Conservation (phyloP, 2,113 vertebrate genomes). For the Sialia sialis region DNA sequence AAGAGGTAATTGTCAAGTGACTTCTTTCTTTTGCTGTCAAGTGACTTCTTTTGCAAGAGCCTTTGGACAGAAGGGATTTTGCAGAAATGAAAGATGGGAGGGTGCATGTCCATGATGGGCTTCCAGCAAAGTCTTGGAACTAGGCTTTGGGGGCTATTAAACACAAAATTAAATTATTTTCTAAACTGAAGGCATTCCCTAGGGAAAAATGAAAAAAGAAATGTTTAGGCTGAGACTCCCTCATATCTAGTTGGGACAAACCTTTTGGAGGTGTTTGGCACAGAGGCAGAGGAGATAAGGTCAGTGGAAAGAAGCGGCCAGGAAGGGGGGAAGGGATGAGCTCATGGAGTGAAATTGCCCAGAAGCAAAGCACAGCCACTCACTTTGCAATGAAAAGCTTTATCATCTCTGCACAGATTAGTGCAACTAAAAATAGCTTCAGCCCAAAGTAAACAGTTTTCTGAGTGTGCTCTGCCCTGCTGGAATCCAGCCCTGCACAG, state of each 20-base stretch:
- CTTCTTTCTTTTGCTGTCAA: neutral
- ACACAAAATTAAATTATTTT: neutral
- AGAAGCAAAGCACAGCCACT: slow-evolving; percentile 57
- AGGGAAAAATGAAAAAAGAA: neutral
- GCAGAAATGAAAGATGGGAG: neutral
- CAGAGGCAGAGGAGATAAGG: slow-evolving; percentile 35
- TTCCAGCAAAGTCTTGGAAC: neutral
- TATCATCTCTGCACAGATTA: slow-evolving; percentile 74
- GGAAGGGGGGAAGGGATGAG: slow-evolving; percentile 5
- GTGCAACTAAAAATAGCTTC: slow-evolving; percentile 68
- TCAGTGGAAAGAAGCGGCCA: neutral
- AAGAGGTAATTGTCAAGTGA: neutral
- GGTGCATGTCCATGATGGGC: neutral
- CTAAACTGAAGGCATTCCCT: neutral
- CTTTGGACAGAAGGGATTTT: neutral
- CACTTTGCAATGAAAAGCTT: slow-evolving; percentile 66
- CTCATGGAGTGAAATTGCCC: slow-evolving; percentile 66
- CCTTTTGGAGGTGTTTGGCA: neutral
- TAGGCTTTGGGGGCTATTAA: neutral
- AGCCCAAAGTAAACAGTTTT: slow-evolving; percentile 69
- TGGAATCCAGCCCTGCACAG: neutral
- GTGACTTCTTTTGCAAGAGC: neutral
- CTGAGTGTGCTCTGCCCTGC: slow-evolving; percentile 23
- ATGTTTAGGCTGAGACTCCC: neutral
- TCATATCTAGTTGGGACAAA: neutral